Percentiles rank a stretch among this genome's conserved stretches.
These are phyloP conservation scores for Atrichornis clamosus DNA, from an alignment of 2,113 vertebrate genomes.

Conservation along the genomic window DNA sequence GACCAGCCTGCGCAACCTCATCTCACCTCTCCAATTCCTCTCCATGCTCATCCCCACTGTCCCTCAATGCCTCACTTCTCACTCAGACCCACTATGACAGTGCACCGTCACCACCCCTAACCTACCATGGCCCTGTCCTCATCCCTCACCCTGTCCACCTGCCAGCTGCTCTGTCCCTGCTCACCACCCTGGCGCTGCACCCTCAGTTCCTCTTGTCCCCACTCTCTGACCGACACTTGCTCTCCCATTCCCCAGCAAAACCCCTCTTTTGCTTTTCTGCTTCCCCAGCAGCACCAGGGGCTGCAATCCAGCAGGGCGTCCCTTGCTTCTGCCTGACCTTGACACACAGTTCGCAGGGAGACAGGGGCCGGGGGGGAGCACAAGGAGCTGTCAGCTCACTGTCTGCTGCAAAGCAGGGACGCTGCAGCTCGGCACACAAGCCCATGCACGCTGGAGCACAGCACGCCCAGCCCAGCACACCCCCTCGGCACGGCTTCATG, in stretches of 20 bases:
- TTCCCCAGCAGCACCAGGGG: background rate
- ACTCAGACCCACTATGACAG: background rate
- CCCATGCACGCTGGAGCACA: background rate
- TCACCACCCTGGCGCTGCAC: accelerated
- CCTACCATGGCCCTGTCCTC: background rate
- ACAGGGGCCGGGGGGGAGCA: background rate
- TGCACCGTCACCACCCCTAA: background rate
- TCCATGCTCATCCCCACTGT: background rate
- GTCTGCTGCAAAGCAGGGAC: background rate
- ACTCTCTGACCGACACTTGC: background rate
- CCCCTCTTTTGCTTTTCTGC: background rate
- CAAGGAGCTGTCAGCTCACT: background rate
- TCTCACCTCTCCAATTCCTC: background rate
- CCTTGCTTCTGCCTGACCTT: background rate
- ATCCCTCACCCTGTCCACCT: background rate
- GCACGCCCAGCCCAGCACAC: accelerated
- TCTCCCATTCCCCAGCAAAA: background rate
- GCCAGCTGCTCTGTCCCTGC: background rate
- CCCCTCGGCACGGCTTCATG: accelerated
- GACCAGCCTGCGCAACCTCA: background rate
- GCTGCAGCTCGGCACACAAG: background rate
- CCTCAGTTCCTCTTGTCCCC: accelerated
- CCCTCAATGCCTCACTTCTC: background rate
- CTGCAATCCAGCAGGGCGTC: background rate
- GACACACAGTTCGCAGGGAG: background rate